These are phyloP conservation scores for Phania funesta DNA, from an alignment of 2,888 invertebrate genomes.

Conservation along the genomic window DNA sequence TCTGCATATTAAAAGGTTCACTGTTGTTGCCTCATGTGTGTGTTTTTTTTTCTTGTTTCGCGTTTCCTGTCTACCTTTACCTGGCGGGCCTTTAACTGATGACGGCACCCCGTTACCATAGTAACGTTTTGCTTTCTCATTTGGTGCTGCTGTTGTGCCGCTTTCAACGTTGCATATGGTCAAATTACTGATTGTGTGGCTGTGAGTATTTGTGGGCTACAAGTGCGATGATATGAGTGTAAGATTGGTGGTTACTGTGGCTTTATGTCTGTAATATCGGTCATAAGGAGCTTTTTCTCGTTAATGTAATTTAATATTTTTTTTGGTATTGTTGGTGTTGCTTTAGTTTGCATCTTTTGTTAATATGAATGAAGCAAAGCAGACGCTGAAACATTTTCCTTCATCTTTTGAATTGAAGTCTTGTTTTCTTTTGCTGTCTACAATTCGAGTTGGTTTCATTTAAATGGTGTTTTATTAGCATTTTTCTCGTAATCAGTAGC, in stretches of 20 bases:
- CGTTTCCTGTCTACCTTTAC: slow-evolving; percentile 8
- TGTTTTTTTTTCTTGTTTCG: neutral
- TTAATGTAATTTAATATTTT: slow-evolving; percentile 20
- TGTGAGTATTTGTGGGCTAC: neutral
- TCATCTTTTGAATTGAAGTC: neutral
- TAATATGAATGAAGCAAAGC: neutral
- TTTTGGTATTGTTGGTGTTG: neutral
- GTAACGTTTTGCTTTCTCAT: slow-evolving; percentile 21
- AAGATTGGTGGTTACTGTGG: slow-evolving; percentile 22
- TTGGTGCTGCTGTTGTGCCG: neutral
- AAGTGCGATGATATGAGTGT: slow-evolving; percentile 6
- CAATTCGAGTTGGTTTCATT: no score
- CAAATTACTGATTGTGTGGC: slow-evolving; percentile 10
- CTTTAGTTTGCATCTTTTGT: neutral
- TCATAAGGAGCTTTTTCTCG: slow-evolving; percentile 24
- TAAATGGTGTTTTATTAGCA: no score
- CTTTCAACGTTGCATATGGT: slow-evolving; percentile 18
- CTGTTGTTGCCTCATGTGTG: neutral
- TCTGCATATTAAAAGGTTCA: slow-evolving; percentile 3
- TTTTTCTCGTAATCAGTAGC: no score
- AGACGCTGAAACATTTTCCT: neutral
- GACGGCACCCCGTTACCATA: slow-evolving; percentile 20
- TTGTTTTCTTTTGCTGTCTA: no score
- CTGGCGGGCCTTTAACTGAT: slow-evolving; percentile 16
- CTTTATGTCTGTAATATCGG: slow-evolving; percentile 17